Base-by-base conservation (phyloP, 2,888 invertebrate genomes). In the Lepidochitona cinerea region DNA sequence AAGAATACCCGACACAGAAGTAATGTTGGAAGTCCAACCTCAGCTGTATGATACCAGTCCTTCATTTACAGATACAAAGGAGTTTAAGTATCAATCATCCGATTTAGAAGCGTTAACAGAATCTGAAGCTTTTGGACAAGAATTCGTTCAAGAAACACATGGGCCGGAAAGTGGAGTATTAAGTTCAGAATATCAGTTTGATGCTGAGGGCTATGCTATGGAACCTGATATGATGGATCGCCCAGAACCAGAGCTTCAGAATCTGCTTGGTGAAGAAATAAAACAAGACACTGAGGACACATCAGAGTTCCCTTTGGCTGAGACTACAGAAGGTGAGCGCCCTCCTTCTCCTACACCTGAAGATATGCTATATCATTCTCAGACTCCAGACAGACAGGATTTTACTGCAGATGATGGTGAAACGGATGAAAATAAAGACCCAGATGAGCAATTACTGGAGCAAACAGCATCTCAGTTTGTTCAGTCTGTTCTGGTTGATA, bases 291-390 rank as follows among this genome's bases (percentile, higher is more conserved):
- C 37, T 23, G 54, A 53, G 6, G 72, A 23, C 23, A 52, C 33
- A n/a, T 23, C 36, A 33, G 49, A 65, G 4, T 33, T 29, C n/a
- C 66, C 36, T 7, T 49, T 35, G 33, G n/a, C 36, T 26, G 73
- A 68, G 33, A 36, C 37, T 14, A 37, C n/a, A 26, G 64, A 41
- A n/a, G 37, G 49, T 26, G 92, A 93, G 80, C 87, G 93, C 79
- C 93, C 93, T 33, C 84, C 88, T 65, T 92, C 93, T 12, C 93
- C 93, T 37, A 85, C 89, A 23, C 89, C 89, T 71, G 87, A 88
- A 75, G 86, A 85, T 75, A 37, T 53, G 41, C 29, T 41, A 14
- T 32, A 68, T 23, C 68, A 37, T 41, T 49, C 37, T 26, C 41
- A 68, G 41, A 29, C n/a, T 18, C 37, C 29, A 18, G 54, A 54